Evolutionary conservation across 2,888 invertebrate genomes (phyloP), one percentile per base, ranked within the genome.

Genomic region (Drosophila borborema): DNA sequence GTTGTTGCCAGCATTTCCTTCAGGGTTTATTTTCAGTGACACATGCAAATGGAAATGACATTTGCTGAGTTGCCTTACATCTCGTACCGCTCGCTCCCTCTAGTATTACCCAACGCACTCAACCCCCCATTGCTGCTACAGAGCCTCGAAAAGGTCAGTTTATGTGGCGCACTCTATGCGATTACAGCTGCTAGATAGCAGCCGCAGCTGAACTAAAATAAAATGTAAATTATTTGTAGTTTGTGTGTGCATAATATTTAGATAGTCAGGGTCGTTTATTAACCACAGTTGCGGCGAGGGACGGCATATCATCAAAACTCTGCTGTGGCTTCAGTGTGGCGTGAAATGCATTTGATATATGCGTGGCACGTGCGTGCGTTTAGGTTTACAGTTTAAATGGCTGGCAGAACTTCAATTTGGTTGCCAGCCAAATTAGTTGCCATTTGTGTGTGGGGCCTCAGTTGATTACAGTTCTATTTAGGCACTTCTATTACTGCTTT

Each of bases 271-370:
- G 75, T 72, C 46, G 62, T 45, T 62, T 65, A 76, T 79, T 76
- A 76, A 62, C 64, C 77, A n/a, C 10, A 14, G 23, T 9, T 28
- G 28, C 0, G 28, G 6, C 0, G 28, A 10, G 67, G 43, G 28
- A 45, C 31, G 40, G 54, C 71, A 56, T 74, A 80, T 72, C 80
- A 80, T 72, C 80, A 68, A 34, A 34, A 31, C 18, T 18, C 51
- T 51, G 48, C 64, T 51, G 41, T 56, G 76, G 59, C 55, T 55
- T 61, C 71, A 81, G 48, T 58, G 62, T 59, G 58, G 73, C 81
- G 73, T 81, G 76, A 81, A 81, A 81, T 81, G 79, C 69, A 61
- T 78, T 75, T 81, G 81, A 79, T 81, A 81, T 81, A 79, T 77
- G 72, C 66, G 66, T 49, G 74, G 81, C 81, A 81, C 81, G 51